A percentile compares a stretch with the other conserved stretches of the same genome.
Evolutionary conservation across 2,888 invertebrate genomes (phyloP).

Genomic region (Chesias legatella): DNA sequence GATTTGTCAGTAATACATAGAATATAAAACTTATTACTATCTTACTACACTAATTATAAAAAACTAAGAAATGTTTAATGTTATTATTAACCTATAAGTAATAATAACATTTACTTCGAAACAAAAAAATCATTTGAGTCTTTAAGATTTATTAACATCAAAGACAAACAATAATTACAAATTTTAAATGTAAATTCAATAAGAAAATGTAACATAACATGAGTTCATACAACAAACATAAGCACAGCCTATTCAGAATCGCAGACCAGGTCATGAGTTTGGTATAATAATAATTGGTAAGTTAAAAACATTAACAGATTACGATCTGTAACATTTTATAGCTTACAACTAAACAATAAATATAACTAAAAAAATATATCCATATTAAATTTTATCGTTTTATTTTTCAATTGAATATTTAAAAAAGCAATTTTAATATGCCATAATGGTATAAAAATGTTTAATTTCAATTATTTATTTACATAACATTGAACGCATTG

Average conservation of each 20-base stretch:
- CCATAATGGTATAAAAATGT: too few species aligned
- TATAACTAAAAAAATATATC: slow-evolving; percentile 1
- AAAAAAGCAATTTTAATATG: too few species aligned
- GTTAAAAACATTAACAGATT: slow-evolving; percentile 16
- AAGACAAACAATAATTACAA: slow-evolving; percentile 49
- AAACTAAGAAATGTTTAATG: neutral
- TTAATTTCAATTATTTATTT: too few species aligned
- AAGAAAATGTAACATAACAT: slow-evolving; percentile 46
- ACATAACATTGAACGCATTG: too few species aligned
- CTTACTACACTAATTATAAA: too few species aligned
- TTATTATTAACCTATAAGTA: neutral
- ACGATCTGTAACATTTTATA: slow-evolving; percentile 13
- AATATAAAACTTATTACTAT: too few species aligned
- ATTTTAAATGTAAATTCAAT: slow-evolving; percentile 39
- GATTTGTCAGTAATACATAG: too few species aligned
- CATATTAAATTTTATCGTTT: neutral
- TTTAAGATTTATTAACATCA: slow-evolving; percentile 57
- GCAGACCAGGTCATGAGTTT: slow-evolving; percentile 67
- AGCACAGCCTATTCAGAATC: slow-evolving; percentile 78
- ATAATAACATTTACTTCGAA: too few species aligned
- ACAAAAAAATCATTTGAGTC: slow-evolving; percentile 4
- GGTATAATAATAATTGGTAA: slow-evolving; percentile 36
- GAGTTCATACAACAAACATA: slow-evolving; percentile 58
- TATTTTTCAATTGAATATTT: too few species aligned
- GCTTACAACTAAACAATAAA: slow-evolving; percentile 15